Conservation (phyloP, 2,888 invertebrate species). For the Nymphalis polychloros region DNA sequence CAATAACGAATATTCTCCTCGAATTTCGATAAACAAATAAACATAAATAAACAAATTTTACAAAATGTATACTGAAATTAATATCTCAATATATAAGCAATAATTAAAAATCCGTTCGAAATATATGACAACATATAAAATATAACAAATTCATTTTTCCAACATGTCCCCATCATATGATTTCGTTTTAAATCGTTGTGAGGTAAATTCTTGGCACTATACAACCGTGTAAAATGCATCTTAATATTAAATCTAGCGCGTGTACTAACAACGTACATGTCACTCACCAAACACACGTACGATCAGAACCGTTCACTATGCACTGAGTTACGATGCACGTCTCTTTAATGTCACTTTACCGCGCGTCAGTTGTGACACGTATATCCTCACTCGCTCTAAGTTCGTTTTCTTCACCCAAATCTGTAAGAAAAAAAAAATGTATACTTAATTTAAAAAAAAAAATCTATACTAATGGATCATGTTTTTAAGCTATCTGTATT, state of each 20-base stretch:
- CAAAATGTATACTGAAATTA: too few species aligned
- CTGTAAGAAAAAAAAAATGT: constrained; percentile 76
- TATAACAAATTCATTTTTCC: not conserved
- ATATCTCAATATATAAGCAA: too few species aligned
- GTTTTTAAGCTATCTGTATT: too few species aligned
- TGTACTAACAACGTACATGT: constrained; percentile 38
- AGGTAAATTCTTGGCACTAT: constrained; percentile 29
- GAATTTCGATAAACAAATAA: too few species aligned
- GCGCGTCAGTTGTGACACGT: constrained; percentile 90
- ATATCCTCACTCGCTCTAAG: constrained; percentile 89
- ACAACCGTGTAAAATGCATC: constrained; percentile 25
- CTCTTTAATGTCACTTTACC: constrained; percentile 94
- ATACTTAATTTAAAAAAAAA: not conserved
- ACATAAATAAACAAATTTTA: too few species aligned
- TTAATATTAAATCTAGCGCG: constrained; percentile 34
- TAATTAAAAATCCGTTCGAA: too few species aligned
- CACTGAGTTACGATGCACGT: constrained; percentile 85
- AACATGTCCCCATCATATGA: constrained; percentile 3
- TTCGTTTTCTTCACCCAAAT: constrained; percentile 93
- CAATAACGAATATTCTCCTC: too few species aligned
- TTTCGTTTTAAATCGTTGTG: not conserved
- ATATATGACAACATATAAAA: not conserved
- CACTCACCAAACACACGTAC: constrained; percentile 6
- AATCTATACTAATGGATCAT: not conserved
- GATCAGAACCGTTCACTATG: constrained; percentile 27